A percentile compares a stretch with the other conserved stretches of the same genome.
phyloP scores from a whole-genome alignment of 2,888 invertebrate species.

The Helicoverpa assulta region DNA sequence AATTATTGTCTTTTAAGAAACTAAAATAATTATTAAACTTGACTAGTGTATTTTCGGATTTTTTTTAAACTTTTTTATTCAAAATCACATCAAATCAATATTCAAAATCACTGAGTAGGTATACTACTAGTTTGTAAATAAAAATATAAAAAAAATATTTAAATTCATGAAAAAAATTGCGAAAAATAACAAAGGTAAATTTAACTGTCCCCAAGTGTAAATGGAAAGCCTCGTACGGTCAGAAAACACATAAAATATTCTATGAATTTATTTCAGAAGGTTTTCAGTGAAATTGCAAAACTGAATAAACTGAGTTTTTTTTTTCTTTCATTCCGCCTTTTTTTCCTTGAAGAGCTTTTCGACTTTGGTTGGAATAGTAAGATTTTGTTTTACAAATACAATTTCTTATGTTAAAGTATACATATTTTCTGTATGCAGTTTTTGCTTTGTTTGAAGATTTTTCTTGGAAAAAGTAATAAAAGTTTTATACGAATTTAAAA shows the following conservation, averaged over 20 bases:
- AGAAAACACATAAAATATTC: conserved; percentile 89
- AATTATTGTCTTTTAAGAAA: neutral
- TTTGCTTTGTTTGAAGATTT: neutral
- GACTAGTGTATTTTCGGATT: too few relatives aligned
- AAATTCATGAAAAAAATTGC: neutral
- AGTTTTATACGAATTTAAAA: neutral
- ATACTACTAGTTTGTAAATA: too few relatives aligned
- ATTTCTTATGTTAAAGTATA: conserved; percentile 12
- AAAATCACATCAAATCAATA: too few relatives aligned
- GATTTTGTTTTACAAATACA: conserved; percentile 22
- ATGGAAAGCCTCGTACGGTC: conserved; percentile 85
- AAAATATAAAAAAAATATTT: neutral
- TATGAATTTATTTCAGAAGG: conserved; percentile 88
- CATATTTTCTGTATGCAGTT: neutral
- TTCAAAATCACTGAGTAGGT: too few relatives aligned
- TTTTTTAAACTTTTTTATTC: too few relatives aligned
- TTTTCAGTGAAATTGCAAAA: conserved; percentile 81
- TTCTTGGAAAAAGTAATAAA: neutral
- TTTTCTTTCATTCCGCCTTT: conserved; percentile 56
- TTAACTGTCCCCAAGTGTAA: conserved; percentile 73
- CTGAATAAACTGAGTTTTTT: conserved; percentile 70
- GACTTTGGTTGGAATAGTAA: conserved; percentile 22
- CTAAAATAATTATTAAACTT: too few relatives aligned
- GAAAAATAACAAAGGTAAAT: conserved; percentile 24
- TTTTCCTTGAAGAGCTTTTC: conserved; percentile 53